A percentile compares a stretch with the other conserved stretches of the same genome.
These are phyloP conservation scores for Cyphotilapia sp. DNA, from an alignment of 2,113 vertebrate genomes.

Conservation along the genomic window DNA sequence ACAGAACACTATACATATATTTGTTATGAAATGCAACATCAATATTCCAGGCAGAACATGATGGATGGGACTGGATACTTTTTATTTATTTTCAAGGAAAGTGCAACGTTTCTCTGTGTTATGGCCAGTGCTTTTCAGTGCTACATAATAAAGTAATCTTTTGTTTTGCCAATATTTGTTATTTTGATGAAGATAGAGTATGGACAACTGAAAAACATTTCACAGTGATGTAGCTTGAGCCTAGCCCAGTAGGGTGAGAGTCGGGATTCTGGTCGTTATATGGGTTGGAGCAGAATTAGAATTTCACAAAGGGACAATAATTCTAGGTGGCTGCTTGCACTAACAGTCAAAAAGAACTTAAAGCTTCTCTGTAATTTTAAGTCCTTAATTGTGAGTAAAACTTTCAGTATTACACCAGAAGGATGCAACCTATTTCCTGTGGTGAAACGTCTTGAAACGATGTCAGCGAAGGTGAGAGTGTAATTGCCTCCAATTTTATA, in stretches of 20 bases:
- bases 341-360: neutral
- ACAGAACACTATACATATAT: neutral
- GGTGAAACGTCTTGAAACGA: neutral
- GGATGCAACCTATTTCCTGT: neutral
- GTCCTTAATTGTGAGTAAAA: neutral
- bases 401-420: neutral
- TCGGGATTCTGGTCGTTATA: neutral
- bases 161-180: neutral
- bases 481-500: slow-evolving; percentile 22
- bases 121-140: neutral
- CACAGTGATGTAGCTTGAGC: neutral
- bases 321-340: neutral
- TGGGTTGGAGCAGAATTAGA: neutral
- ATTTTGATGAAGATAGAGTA: neutral
- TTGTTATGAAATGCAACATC: neutral
- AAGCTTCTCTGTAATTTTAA: neutral
- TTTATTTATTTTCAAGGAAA: neutral
- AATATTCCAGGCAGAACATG: neutral
- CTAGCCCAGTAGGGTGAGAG: neutral
- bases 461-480: neutral
- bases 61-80: neutral
- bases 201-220: neutral
- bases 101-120: neutral
- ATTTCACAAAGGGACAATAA: neutral
- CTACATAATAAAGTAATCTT: neutral